Evolutionary conservation across 2,797 vertebrate species (phyloP), one percentile per base, ranked within the genome.

Genomic region (Syngnathus rostellatus): DNA sequence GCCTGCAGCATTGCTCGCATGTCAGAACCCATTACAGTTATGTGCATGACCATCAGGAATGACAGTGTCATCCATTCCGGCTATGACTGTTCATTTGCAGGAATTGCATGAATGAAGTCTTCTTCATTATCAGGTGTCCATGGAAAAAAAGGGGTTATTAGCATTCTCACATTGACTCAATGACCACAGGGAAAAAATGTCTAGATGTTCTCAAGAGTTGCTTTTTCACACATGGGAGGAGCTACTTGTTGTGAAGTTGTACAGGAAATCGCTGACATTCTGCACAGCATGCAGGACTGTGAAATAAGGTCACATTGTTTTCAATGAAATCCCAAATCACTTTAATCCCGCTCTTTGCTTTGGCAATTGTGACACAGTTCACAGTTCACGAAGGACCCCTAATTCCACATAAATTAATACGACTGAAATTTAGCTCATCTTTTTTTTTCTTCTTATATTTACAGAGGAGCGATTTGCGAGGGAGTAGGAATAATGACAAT

Each of bases 41-140:
- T 46, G 76, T 82, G 85, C 85, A 88, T 82, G 85, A 69, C 70
- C 68, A 25, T 77, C 66, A 82, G 73, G 63, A 68, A 60, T 75
- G 65, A 70, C 71, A 68, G 72, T 1, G 37, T 55, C 46, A 63
- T 76, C 71, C 71, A 72, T 0, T 17, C 67, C 66, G 63, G 64
- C 60, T 79, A 3, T 64, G 68, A 73, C 54, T 74, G 73, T 72
- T 83, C 71, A 77, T 83, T 77, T 72, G 54, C 45, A 45, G 61
- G 40, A n/a, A 7, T 31, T 31, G 31, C 31, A 31, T 74, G 40
- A 66, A 9, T 70, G 70, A 62, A 77, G 69, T 73, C 48, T 64
- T 70, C 73, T 66, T 62, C 67, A 63, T 43, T 10, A 14, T 66
- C 59, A 53, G 43, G n/a, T 72, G 66, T 81, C 62, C 72, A 63